A percentile compares a stretch with the other conserved stretches of the same genome.
phyloP scores from a whole-genome alignment of 2,797 vertebrate genomes.

The Sebastes cheni region DNA sequence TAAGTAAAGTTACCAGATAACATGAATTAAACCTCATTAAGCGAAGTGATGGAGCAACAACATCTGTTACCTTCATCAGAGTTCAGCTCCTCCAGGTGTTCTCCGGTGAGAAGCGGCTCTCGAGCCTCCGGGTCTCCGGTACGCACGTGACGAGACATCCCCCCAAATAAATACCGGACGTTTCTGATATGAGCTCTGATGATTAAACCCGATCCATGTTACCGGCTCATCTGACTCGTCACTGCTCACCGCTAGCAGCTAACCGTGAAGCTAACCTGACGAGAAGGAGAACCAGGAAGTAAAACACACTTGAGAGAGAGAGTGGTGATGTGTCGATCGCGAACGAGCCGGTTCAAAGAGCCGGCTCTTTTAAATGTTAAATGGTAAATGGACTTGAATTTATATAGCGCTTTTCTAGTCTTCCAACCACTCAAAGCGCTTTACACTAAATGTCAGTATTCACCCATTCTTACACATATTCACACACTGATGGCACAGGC shows the following conservation, averaged over 20 bases:
- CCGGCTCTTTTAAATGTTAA: too few species aligned
- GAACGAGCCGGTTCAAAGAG: too few species aligned
- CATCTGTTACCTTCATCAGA: constrained; percentile 66
- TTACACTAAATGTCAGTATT: too few species aligned
- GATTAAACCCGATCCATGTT: background rate
- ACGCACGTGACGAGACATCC: constrained; percentile 49
- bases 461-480: too few species aligned
- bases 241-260: constrained; percentile 10
- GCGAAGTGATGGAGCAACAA: background rate
- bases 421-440: too few species aligned
- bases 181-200: background rate
- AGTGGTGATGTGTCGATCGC: too few species aligned
- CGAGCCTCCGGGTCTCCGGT: constrained; percentile 45
- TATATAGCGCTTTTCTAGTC: too few species aligned
- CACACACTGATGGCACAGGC: too few species aligned
- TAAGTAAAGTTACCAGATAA: background rate
- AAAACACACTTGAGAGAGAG: background rate
- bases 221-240: constrained; percentile 13
- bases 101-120: constrained; percentile 66
- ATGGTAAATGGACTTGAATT: too few species aligned
- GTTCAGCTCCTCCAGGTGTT: constrained; percentile 34
- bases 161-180: background rate
- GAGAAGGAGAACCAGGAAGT: constrained; percentile 77
- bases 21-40: rapidly evolving
- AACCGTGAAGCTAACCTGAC: constrained; percentile 47